These are phyloP conservation scores for Myoxocephalus aenaeus DNA, from an alignment of 2,797 vertebrate species.

Conservation along the genomic window DNA sequence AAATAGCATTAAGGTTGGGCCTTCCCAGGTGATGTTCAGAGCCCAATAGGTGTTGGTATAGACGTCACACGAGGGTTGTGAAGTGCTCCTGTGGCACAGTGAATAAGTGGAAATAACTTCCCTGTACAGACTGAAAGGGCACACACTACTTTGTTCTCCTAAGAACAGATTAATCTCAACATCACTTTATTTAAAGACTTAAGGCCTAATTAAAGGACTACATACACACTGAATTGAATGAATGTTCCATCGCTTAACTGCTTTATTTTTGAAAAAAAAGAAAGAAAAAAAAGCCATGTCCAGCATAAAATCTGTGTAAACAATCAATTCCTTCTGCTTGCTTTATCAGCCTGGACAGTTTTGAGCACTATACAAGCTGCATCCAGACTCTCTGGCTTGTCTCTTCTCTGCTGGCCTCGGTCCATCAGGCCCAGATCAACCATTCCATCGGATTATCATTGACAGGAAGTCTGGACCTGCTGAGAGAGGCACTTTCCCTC, in stretches of 20 bases:
- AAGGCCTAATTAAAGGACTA: conserved; percentile 16
- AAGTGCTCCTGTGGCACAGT: conserved; percentile 14
- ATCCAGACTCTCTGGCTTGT: conserved; percentile 48
- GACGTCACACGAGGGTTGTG: conserved; percentile 22
- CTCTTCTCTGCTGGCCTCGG: conserved; percentile 48
- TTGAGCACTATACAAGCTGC: conserved; percentile 48
- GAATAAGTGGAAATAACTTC: conserved; percentile 13
- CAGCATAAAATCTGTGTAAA: conserved; percentile 46
- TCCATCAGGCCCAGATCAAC: conserved; percentile 68
- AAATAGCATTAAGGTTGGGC: conserved; percentile 1
- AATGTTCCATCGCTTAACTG: background rate
- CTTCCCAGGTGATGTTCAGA: conserved; percentile 12
- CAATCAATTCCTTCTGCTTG: conserved; percentile 47
- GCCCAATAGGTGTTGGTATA: conserved; percentile 8
- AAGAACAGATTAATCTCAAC: conserved; percentile 15
- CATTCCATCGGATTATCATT: conserved; percentile 80
- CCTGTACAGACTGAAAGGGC: conserved; percentile 1
- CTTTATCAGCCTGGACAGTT: conserved; percentile 52
- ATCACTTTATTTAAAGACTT: conserved; percentile 30
- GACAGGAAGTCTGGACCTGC: conserved; percentile 80
- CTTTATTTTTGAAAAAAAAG: conserved; percentile 27
- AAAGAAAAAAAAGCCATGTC: conserved; percentile 18
- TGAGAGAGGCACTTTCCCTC: conserved; percentile 81
- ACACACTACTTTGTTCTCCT: conserved; percentile 11
- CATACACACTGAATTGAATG: background rate